Percentiles rank a stretch among this genome's conserved stretches.
These are phyloP conservation scores for Lypha dubia DNA, from an alignment of 2,888 invertebrate genomes.

Conservation along the genomic window DNA sequence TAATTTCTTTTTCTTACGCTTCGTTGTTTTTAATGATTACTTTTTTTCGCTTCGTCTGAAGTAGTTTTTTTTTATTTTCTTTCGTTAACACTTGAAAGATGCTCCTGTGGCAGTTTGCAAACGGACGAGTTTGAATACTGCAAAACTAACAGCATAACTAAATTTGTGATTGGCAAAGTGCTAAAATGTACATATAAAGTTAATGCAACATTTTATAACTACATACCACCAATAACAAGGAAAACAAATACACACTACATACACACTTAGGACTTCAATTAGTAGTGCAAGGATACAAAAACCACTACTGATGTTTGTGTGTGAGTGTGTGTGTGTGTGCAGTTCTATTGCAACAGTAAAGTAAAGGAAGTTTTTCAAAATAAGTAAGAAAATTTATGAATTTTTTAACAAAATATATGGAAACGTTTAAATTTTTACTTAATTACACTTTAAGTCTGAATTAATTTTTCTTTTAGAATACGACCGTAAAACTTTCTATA, in stretches of 20 bases:
- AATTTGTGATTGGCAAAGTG: slow-evolving; percentile 38
- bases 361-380: background rate
- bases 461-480: too few species aligned
- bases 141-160: slow-evolving; percentile 36
- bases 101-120: slow-evolving; percentile 6
- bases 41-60: slow-evolving; percentile 5
- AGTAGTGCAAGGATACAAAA: slow-evolving; percentile 28
- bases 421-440: too few species aligned
- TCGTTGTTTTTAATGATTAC: slow-evolving; percentile 39
- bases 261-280: slow-evolving; percentile 44
- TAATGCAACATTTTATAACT: slow-evolving; percentile 24
- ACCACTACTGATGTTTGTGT: too few species aligned
- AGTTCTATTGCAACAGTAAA: background rate
- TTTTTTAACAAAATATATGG: background rate
- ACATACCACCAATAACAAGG: background rate
- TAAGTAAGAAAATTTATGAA: background rate
- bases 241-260: slow-evolving; percentile 14
- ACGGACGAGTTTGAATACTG: slow-evolving; percentile 17
- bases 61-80: slow-evolving; percentile 11
- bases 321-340: too few species aligned
- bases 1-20: slow-evolving; percentile 56
- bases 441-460: background rate
- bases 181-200: slow-evolving; percentile 43
- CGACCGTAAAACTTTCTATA: too few species aligned
- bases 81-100: slow-evolving; percentile 8